These are phyloP conservation scores for Bubalus kerabau DNA, from an alignment of 2,113 vertebrate genomes.

Conservation along the genomic window DNA sequence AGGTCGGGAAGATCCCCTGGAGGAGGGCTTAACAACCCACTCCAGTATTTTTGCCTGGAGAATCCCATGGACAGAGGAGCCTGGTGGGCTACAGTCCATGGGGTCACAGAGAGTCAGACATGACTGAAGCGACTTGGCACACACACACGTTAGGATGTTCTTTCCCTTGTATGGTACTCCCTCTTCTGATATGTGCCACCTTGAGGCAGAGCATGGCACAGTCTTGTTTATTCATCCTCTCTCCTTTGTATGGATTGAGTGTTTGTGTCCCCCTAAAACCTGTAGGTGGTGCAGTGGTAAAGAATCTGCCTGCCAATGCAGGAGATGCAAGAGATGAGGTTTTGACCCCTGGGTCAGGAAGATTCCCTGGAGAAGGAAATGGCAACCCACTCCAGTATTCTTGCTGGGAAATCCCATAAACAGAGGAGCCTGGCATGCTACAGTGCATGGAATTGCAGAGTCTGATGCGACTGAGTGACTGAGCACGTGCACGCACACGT, in stretches of 20 bases:
- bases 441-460: neutral
- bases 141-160: neutral
- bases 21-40: neutral
- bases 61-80: neutral
- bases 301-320: neutral
- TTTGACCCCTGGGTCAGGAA: neutral
- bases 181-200: neutral
- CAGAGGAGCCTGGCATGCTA: neutral
- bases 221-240: rapidly evolving
- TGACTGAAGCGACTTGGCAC: neutral
- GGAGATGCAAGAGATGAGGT: neutral
- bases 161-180: neutral
- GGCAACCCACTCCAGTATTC: neutral
- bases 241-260: neutral
- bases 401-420: neutral
- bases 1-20: neutral
- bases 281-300: neutral
- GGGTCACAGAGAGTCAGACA: neutral
- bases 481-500: rapidly evolving
- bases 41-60: neutral
- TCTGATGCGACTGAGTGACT: neutral
- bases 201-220: neutral
- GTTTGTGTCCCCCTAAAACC: neutral
- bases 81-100: neutral
- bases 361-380: neutral